Conservation (phyloP, 2,888 invertebrate species). For the Zelleria hepariella region DNA sequence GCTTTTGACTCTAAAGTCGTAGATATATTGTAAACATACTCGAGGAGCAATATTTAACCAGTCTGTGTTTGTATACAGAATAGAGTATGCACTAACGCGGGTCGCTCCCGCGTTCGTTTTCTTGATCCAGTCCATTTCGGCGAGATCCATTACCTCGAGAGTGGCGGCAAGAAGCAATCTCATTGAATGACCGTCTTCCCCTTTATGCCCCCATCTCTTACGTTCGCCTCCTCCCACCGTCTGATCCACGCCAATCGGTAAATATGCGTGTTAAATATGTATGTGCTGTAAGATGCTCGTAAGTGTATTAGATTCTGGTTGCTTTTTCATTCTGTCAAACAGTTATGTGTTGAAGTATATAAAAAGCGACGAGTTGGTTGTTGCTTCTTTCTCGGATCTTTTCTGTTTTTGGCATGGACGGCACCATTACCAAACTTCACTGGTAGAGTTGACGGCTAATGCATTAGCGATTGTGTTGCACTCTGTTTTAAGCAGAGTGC, state of each 20-base stretch:
- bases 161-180: slow-evolving; percentile 73
- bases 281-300: slow-evolving; percentile 66
- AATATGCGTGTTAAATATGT: slow-evolving; percentile 73
- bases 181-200: slow-evolving; percentile 71
- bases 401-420: not conserved
- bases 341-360: slow-evolving; percentile 32
- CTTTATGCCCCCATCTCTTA: slow-evolving; percentile 27
- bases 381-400: not conserved
- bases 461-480: not conserved
- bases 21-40: too few relatives aligned
- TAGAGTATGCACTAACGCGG: slow-evolving; percentile 45
- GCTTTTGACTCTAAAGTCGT: too few relatives aligned
- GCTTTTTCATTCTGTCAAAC: slow-evolving; percentile 66
- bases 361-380: not conserved
- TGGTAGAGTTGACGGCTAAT: not conserved
- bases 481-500: not conserved
- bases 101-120: slow-evolving; percentile 28
- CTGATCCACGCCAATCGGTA: slow-evolving; percentile 68
- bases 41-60: not conserved
- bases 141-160: slow-evolving; percentile 70
- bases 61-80: slow-evolving; percentile 4
- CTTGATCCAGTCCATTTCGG: slow-evolving; percentile 69
- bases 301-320: slow-evolving; percentile 71
- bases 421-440: not conserved
- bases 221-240: slow-evolving; percentile 29